Evolutionary conservation across 2,888 invertebrate genomes (phyloP).

Genomic region (Thera obeliscata): DNA sequence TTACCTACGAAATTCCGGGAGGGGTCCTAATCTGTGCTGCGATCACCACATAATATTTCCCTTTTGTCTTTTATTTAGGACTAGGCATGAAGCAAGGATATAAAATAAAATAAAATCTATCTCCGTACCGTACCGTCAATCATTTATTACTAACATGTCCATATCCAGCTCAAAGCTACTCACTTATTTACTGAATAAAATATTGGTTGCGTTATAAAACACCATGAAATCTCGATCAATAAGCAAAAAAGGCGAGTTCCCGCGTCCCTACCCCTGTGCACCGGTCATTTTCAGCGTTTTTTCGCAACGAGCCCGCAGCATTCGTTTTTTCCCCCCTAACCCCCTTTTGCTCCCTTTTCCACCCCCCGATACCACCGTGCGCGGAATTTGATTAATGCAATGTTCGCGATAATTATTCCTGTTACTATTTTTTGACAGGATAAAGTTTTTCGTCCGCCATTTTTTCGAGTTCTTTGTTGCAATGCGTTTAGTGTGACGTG

Average conservation of each 20-base stretch:
- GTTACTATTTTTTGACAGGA: conserved; percentile 82
- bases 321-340: conserved; percentile 70
- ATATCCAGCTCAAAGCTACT: not conserved
- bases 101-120: no score
- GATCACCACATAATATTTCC: no score
- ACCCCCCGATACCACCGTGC: conserved; percentile 76
- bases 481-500: conserved; percentile 37
- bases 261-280: conserved; percentile 43
- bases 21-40: no score
- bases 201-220: conserved; percentile 40
- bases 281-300: conserved; percentile 74
- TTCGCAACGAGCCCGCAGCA: conserved; percentile 78
- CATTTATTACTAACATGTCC: not conserved
- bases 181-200: conserved; percentile 20
- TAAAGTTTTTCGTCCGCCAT: conserved; percentile 68
- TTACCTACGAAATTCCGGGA: no score
- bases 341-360: conserved; percentile 38
- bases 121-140: not conserved
- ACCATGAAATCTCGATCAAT: conserved; percentile 46
- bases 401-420: conserved; percentile 84
- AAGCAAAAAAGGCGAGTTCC: conserved; percentile 47
- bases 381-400: conserved; percentile 85
- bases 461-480: conserved; percentile 40
- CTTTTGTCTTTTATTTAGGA: no score
- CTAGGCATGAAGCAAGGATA: no score